A percentile compares a stretch with the other conserved stretches of the same genome.
Conservation (phyloP, 2,797 vertebrate genomes). For the Pelobates cultripes region DNA sequence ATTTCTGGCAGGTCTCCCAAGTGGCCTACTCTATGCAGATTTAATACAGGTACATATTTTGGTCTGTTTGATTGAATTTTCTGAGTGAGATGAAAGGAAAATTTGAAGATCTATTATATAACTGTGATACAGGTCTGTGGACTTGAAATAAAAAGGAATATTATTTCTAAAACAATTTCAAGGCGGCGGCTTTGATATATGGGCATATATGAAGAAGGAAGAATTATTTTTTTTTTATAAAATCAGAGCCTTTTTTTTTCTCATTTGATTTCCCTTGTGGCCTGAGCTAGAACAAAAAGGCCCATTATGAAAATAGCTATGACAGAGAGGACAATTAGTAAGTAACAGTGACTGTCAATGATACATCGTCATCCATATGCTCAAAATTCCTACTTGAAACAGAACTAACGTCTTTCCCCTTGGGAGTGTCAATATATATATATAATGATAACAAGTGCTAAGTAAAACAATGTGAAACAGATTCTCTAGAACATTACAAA, state of each 20-base stretch:
- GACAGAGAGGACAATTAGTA: background rate
- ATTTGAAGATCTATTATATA: slow-evolving; percentile 22
- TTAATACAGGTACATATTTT: slow-evolving; percentile 5
- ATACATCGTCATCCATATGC: background rate
- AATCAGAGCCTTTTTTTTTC: background rate
- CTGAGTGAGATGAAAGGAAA: slow-evolving; percentile 8
- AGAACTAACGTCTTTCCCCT: background rate
- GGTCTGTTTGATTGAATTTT: slow-evolving; percentile 19
- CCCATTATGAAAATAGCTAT: background rate
- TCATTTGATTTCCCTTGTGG: slow-evolving; percentile 21
- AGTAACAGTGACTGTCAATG: background rate
- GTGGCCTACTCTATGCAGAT: slow-evolving; percentile 5
- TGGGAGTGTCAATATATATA: background rate
- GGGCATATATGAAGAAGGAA: background rate
- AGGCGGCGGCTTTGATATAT: background rate
- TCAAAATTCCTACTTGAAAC: background rate
- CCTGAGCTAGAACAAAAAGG: background rate
- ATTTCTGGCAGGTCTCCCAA: background rate
- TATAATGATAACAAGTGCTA: background rate
- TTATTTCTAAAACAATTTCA: slow-evolving; percentile 31
- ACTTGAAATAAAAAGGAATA: background rate
- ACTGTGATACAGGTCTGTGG: background rate
- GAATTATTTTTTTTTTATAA: no score
- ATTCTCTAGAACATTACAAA: background rate
- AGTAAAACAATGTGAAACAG: background rate